phyloP scores from a whole-genome alignment of 2,797 vertebrate genomes.

The Heterohyrax brucei region DNA sequence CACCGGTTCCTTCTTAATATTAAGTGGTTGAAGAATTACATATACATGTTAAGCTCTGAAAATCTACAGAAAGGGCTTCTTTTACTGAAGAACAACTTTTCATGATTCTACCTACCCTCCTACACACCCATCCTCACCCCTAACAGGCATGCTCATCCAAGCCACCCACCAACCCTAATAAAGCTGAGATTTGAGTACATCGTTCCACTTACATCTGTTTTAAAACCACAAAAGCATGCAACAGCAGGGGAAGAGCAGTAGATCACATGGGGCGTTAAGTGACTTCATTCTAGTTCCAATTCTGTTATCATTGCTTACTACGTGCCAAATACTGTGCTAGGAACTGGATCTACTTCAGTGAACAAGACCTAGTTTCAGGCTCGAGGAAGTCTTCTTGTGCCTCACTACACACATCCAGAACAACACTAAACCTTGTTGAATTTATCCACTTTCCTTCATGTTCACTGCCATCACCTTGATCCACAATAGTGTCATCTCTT shows the following conservation, averaged over 20 bases:
- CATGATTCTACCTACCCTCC: neutral
- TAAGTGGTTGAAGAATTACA: neutral
- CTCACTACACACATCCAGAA: neutral
- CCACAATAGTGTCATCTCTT: neutral
- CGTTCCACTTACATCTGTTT: neutral
- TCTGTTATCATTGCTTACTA: neutral
- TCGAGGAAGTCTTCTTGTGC: neutral
- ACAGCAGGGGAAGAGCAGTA: neutral
- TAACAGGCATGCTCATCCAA: neutral
- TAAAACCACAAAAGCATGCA: neutral
- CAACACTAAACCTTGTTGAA: neutral
- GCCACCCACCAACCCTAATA: neutral
- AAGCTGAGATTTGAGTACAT: neutral
- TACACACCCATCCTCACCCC: neutral
- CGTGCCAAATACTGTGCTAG: neutral
- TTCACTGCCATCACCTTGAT: neutral
- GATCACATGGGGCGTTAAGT: neutral
- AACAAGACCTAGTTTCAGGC: neutral
- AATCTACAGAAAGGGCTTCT: neutral
- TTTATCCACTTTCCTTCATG: neutral
- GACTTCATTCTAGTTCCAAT: neutral
- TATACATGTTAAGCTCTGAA: neutral
- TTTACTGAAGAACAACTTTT: conserved; percentile 18
- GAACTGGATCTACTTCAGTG: neutral
- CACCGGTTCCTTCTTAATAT: conserved; percentile 1